Percentiles rank a stretch among this genome's conserved stretches.
Evolutionary conservation across 1,140 invertebrate genomes (phyloP).

Genomic region (Bombus sylvicola): DNA sequence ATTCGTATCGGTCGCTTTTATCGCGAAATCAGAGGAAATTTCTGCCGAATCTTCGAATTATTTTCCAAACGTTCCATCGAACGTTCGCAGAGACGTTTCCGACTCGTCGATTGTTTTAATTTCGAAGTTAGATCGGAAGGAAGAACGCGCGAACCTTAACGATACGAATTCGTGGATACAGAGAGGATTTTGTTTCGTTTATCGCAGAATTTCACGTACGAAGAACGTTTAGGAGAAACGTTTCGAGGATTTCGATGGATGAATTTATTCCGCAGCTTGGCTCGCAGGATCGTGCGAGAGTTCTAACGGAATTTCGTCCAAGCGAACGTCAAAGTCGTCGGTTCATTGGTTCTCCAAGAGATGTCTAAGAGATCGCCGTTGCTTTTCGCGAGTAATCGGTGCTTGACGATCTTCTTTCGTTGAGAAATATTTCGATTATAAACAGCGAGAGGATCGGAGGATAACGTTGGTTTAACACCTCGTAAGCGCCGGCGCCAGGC

Average conservation of each 20-base stretch:
- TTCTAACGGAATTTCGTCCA: background rate
- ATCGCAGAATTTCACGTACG: too few species aligned
- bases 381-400: background rate
- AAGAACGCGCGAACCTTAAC: too few species aligned
- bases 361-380: background rate
- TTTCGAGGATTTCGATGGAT: too few species aligned
- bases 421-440: conserved; percentile 3
- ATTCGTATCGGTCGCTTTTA: background rate
- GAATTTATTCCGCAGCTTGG: background rate
- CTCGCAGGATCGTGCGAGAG: too few species aligned
- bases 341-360: background rate
- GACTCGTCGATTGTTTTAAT: too few species aligned
- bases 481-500: conserved; percentile 16
- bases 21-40: background rate
- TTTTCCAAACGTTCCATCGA: background rate
- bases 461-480: conserved; percentile 17
- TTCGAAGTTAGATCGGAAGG: too few species aligned
- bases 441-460: background rate
- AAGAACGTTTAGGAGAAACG: too few species aligned
- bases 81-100: too few species aligned
- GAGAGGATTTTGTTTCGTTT: too few species aligned
- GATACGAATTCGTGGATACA: rapidly evolving
- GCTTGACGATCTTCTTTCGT: background rate
- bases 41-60: background rate
- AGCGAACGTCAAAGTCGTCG: background rate